phyloP scores from a whole-genome alignment of 30 jellyfish, hydroid and myxozoan species.

The Mastigias papua region DNA sequence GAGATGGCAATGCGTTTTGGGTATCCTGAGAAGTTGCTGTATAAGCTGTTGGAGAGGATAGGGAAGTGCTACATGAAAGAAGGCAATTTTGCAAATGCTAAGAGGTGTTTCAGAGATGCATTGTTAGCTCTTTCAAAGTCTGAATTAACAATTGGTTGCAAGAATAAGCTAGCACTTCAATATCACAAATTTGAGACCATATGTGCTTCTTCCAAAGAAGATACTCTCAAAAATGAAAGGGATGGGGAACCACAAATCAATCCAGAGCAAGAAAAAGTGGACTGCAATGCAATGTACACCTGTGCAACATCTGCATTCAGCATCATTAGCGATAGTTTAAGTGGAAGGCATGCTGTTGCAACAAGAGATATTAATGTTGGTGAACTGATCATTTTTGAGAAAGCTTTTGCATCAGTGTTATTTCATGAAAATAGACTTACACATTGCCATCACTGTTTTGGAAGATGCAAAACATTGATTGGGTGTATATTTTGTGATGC shows the following conservation, averaged over 20 bases:
- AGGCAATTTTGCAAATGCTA: constrained; percentile 29
- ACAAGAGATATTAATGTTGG: constrained; percentile 85
- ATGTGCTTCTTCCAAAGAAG: background rate
- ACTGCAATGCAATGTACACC: constrained; percentile 56
- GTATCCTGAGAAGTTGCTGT: constrained; percentile 67
- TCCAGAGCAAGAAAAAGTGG: background rate
- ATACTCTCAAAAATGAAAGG: background rate
- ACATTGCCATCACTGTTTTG: constrained; percentile 84
- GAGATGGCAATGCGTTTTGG: constrained; percentile 61
- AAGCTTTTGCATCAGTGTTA: constrained; percentile 75
- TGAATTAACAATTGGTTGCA: constrained; percentile 52
- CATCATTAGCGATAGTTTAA: constrained; percentile 4
- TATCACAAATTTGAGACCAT: background rate
- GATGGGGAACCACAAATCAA: background rate
- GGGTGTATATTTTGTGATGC: constrained; percentile 77
- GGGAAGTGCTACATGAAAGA: constrained; percentile 59
- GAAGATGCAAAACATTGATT: constrained; percentile 58
- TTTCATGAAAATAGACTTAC: constrained; percentile 65
- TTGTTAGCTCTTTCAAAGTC: constrained; percentile 37
- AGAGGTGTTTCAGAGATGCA: constrained; percentile 42
- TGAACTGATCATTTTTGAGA: constrained; percentile 82
- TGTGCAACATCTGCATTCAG: constrained; percentile 80
- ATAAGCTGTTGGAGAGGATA: constrained; percentile 72
- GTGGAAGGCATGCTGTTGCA: constrained; percentile 91
- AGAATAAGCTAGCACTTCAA: constrained; percentile 42